Percentiles rank a stretch among this genome's conserved stretches.
phyloP scores from a whole-genome alignment of 2,113 vertebrate species.

The Nesogale talazaci region DNA sequence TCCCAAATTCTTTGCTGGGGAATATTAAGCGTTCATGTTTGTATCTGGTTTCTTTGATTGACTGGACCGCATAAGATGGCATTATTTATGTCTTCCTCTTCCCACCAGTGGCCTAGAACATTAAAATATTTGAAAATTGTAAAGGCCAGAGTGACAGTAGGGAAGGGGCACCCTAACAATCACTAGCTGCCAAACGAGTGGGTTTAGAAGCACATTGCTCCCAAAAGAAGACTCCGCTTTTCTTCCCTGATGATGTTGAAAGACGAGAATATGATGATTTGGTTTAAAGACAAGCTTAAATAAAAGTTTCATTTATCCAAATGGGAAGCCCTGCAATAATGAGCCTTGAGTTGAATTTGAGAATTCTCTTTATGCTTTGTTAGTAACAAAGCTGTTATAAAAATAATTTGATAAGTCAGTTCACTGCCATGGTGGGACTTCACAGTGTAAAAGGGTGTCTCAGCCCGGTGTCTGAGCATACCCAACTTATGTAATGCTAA shows the following conservation, averaged over 20 bases:
- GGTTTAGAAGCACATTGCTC: slow-evolving; percentile 31
- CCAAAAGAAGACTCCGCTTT: slow-evolving; percentile 39
- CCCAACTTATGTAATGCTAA: slow-evolving; percentile 86
- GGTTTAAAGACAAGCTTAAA: slow-evolving; percentile 70
- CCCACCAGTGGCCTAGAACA: background rate
- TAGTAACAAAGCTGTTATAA: slow-evolving; percentile 77
- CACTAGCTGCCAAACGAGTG: slow-evolving; percentile 16
- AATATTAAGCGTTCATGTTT: background rate
- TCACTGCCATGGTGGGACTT: slow-evolving; percentile 40
- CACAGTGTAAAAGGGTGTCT: slow-evolving; percentile 38
- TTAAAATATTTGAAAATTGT: background rate
- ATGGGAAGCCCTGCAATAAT: slow-evolving; percentile 62
- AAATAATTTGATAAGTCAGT: slow-evolving; percentile 76
- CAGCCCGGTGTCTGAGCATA: slow-evolving; percentile 74
- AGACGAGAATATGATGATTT: slow-evolving; percentile 60
- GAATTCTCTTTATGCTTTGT: slow-evolving; percentile 69
- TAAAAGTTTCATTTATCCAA: slow-evolving; percentile 74
- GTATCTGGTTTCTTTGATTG: background rate
- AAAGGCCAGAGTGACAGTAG: slow-evolving; percentile 34
- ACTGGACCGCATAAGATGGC: background rate
- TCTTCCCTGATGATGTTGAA: slow-evolving; percentile 59
- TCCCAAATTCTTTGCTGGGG: background rate
- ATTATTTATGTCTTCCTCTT: background rate
- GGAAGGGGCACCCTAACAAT: background rate
- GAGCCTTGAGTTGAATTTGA: slow-evolving; percentile 72